These are phyloP conservation scores for Eupithecia centaureata DNA, from an alignment of 2,888 invertebrate species.

Conservation along the genomic window DNA sequence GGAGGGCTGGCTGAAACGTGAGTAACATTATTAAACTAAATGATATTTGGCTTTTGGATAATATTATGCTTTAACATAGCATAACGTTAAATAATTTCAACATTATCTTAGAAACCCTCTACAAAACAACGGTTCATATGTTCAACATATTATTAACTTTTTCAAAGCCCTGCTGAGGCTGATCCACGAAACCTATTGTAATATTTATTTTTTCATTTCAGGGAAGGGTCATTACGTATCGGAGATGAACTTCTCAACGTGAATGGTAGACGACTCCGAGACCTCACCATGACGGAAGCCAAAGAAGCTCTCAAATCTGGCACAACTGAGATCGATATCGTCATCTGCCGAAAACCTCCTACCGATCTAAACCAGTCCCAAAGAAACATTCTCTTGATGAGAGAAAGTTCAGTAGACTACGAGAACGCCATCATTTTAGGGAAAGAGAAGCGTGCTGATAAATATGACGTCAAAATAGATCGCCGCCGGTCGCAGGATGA, in stretches of 20 bases:
- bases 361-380: conserved; percentile 58
- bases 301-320: conserved; percentile 86
- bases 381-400: conserved; percentile 70
- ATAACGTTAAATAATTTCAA: not conserved
- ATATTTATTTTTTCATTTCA: conserved; percentile 55
- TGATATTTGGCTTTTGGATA: not conserved
- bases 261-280: conserved; percentile 87
- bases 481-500: conserved; percentile 86
- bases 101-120: not conserved
- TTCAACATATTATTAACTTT: not conserved
- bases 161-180: not conserved
- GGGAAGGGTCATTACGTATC: conserved; percentile 86
- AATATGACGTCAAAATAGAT: conserved; percentile 86
- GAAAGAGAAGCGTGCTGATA: conserved; percentile 76
- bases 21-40: conserved; percentile 48
- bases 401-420: conserved; percentile 89
- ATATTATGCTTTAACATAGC: too few species aligned
- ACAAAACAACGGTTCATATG: not conserved
- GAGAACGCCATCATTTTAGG: conserved; percentile 85
- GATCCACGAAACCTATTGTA: not conserved
- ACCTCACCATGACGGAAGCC: conserved; percentile 86
- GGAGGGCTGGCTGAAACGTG: conserved; percentile 88
- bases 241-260: conserved; percentile 90
- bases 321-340: conserved; percentile 86
- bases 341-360: conserved; percentile 79